A percentile compares a stretch with the other conserved stretches of the same genome.
Conservation (phyloP, 2,888 invertebrate genomes). For the Pyrrhia umbra region DNA sequence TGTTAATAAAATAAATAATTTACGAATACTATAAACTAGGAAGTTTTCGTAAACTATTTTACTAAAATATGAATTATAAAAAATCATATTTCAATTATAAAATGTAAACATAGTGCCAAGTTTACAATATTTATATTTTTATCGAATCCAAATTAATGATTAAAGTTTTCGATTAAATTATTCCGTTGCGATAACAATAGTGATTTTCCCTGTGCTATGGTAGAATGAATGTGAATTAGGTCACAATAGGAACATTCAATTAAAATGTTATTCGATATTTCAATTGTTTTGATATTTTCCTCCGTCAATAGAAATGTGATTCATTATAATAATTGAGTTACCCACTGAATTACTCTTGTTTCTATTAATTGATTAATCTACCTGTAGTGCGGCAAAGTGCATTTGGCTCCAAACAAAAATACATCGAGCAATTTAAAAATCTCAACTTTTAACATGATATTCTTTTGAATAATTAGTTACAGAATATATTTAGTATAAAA, state of each 20-base stretch:
- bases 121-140: too few species aligned
- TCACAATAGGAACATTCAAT: slow-evolving; percentile 22
- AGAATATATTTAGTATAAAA: background rate
- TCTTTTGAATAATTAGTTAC: background rate
- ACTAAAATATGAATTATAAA: too few species aligned
- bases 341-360: background rate
- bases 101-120: too few species aligned
- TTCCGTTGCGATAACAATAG: slow-evolving; percentile 16
- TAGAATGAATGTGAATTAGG: slow-evolving; percentile 36
- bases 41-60: too few species aligned
- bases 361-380: background rate
- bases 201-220: background rate
- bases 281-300: background rate
- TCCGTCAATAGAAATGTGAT: too few species aligned
- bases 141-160: background rate
- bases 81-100: too few species aligned
- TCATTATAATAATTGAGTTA: too few species aligned
- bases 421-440: background rate
- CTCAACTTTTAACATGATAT: background rate
- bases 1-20: too few species aligned
- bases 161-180: slow-evolving; percentile 4
- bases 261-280: slow-evolving; percentile 8
- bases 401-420: background rate
- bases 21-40: too few species aligned
- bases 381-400: background rate